phyloP scores from a whole-genome alignment of 2,888 invertebrate genomes.

The Diadromus collaris region DNA sequence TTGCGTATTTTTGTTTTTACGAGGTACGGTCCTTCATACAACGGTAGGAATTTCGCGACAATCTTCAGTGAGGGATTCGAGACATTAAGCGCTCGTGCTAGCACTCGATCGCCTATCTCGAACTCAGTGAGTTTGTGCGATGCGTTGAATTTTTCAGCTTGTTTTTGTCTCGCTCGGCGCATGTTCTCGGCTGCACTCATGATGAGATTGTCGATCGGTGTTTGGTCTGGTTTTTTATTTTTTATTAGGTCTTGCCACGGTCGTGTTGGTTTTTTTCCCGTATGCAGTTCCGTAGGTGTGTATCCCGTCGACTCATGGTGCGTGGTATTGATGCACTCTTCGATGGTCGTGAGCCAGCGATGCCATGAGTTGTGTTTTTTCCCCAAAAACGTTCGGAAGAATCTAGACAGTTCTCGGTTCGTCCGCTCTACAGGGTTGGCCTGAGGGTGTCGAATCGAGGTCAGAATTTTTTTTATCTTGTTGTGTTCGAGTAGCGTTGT shows the following conservation, averaged over 20 bases:
- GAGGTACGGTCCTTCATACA: conserved; percentile 23
- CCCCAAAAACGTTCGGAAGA: conserved; percentile 37
- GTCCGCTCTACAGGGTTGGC: conserved; percentile 63
- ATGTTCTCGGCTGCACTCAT: not conserved
- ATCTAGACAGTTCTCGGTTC: conserved; percentile 60
- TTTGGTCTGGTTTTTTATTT: not conserved
- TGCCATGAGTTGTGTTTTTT: conserved; percentile 42
- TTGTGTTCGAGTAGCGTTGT: not conserved
- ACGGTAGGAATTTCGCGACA: conserved; percentile 24
- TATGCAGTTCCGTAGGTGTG: conserved; percentile 41
- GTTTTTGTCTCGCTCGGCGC: not conserved
- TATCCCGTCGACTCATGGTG: conserved; percentile 39
- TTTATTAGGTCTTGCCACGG: not conserved
- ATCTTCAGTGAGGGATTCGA: not conserved
- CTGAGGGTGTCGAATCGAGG: conserved; percentile 61
- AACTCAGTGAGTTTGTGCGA: not conserved
- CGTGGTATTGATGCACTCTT: conserved; percentile 46
- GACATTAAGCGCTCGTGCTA: not conserved
- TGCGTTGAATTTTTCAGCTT: not conserved
- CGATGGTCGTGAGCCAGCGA: conserved; percentile 13
- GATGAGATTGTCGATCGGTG: not conserved
- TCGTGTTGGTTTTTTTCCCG: not conserved
- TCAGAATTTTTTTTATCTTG: conserved; percentile 18
- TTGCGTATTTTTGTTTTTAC: not conserved
- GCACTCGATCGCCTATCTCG: not conserved